Evolutionary conservation across 2,888 invertebrate genomes (phyloP).

Genomic region (Apamea epomidion): DNA sequence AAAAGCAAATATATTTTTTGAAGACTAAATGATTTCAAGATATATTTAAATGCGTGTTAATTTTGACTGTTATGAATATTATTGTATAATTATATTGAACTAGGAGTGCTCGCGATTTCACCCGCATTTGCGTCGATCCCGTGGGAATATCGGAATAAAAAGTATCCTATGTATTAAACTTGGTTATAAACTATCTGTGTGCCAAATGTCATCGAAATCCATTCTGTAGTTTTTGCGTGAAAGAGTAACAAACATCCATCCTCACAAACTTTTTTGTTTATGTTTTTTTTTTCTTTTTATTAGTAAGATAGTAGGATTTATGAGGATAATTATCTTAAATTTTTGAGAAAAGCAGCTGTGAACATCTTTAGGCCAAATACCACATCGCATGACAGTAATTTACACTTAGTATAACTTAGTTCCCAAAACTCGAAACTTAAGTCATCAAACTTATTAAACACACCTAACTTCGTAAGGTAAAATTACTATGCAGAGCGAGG

Average conservation of each 20-base stretch:
- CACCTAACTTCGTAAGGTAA: constrained; percentile 46
- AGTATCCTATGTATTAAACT: too few species aligned
- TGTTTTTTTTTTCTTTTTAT: too few species aligned
- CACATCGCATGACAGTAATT: background rate
- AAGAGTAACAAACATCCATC: too few species aligned
- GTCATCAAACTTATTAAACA: constrained; percentile 33
- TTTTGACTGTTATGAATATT: background rate
- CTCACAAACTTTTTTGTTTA: too few species aligned
- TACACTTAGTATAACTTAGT: constrained; percentile 8
- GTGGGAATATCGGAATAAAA: too few species aligned
- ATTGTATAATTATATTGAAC: background rate
- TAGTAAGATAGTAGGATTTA: background rate
- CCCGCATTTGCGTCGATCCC: too few species aligned
- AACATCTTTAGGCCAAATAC: background rate
- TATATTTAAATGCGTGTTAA: background rate
- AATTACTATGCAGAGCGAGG: constrained; percentile 52
- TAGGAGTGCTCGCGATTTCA: too few species aligned
- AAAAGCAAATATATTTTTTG: background rate
- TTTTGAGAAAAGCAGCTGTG: background rate
- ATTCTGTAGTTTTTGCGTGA: too few species aligned
- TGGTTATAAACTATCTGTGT: too few species aligned
- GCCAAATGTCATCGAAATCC: too few species aligned
- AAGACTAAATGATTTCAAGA: background rate
- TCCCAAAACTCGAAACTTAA: constrained; percentile 36
- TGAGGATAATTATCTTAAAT: too few species aligned